A percentile compares a stretch with the other conserved stretches of the same genome.
phyloP scores from a whole-genome alignment of 2,797 vertebrate genomes.

The Parambassis ranga region DNA sequence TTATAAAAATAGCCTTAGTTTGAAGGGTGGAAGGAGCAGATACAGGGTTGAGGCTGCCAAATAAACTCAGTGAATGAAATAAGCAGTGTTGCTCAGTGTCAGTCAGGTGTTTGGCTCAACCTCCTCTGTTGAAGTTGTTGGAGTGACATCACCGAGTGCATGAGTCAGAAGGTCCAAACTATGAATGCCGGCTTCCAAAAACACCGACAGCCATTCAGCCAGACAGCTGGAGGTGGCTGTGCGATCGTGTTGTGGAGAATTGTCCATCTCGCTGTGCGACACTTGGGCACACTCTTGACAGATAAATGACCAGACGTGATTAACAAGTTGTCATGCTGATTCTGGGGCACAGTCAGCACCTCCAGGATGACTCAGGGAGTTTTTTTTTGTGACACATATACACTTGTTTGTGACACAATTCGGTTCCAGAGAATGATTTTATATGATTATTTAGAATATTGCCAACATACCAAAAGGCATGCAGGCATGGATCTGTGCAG shows the following conservation, averaged over 20 bases:
- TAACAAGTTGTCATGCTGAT: conserved; percentile 54
- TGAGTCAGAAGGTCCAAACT: conserved; percentile 39
- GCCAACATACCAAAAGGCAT: not conserved
- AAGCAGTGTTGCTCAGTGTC: conserved; percentile 5
- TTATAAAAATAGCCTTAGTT: no score
- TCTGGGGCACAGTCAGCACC: conserved; percentile 10
- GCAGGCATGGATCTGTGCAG: not conserved
- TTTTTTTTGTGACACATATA: not conserved
- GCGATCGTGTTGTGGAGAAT: conserved; percentile 15
- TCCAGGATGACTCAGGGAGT: not conserved
- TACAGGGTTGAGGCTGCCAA: conserved; percentile 1
- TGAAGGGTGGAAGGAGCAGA: no score
- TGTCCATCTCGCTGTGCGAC: conserved; percentile 6
- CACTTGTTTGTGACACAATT: conserved; percentile 16
- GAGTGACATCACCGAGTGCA: conserved; percentile 32
- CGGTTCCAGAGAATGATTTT: conserved; percentile 8
- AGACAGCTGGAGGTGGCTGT: conserved; percentile 45
- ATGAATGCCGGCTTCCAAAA: conserved; percentile 19
- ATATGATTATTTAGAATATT: conserved; percentile 3
- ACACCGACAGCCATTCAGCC: conserved; percentile 6
- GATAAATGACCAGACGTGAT: conserved; percentile 48
- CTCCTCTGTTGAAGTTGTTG: conserved; percentile 10
- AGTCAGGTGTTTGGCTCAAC: conserved; percentile 24
- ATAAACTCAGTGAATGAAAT: not conserved
- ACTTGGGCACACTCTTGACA: conserved; percentile 32